Evolutionary conservation across 2,888 invertebrate genomes (phyloP), one percentile per base, ranked within the genome.

Genomic region (Tipula lateralis): DNA sequence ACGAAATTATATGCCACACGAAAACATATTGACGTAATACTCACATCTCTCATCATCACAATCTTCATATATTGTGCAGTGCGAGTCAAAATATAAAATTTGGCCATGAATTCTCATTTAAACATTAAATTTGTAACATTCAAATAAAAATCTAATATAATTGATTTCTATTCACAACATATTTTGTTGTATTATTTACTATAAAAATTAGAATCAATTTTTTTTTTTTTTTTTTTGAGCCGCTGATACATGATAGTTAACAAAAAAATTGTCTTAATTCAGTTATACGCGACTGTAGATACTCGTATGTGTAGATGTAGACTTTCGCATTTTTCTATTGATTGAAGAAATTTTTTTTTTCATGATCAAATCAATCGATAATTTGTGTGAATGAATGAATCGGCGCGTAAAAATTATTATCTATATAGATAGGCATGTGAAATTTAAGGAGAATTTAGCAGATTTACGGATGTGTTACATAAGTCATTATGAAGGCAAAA

Each of bases 91-190:
- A 66, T 24, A 66, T 6, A 50, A 50, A 16, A 16, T 66, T 66
- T 66, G 66, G 24, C 66, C 66, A 66, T 66, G 66, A 66, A 66
- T 66, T 66, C 66, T 66, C 66, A 66, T 66, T 66, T 66, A 66
- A 66, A 66, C 66, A 66, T 24, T 66, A 66, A 24, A 66, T 66
- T 66, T 66, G 66, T 3, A 66, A 66, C 66, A 66, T 66, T 66
- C 66, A 66, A 66, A 50, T 50, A 50, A n/a, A 50, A 50, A 24
- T 66, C 24, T 12, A 24, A 66, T n/a, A n/a, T 66, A 24, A 66
- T 66, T 66, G 66, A 66, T 66, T 66, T 66, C 13, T 66, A 24
- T 66, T 66, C 24, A 66, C 19, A 66, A 66, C 66, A 66, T 66
- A 66, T 66, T 66, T n/a, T 66, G 9, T 6, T 66, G 24, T 24